Base-by-base conservation (phyloP, 2,888 invertebrate species). In the Chrysotoxum bicinctum region DNA sequence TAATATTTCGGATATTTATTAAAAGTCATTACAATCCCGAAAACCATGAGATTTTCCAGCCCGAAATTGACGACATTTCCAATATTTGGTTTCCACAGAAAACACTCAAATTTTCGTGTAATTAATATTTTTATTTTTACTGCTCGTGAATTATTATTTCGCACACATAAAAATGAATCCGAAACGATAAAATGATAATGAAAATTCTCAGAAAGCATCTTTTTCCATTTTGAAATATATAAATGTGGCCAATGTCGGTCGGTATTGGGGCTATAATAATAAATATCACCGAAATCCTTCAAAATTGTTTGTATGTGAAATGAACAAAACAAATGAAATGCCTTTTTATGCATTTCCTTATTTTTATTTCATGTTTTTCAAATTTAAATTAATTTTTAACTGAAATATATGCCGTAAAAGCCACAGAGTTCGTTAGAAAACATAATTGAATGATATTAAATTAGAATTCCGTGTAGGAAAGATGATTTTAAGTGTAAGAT, bases 61-160 rank as follows among this genome's bases (percentile, higher is more conserved):
- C 21, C 10, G 6, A 2, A 10, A 1, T 9, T 19, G 16, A 16
- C 43, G 9, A 16, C 45, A 43, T 35, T 35, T 10, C 1, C 3
- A 4, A 14, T 10, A 14, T 37, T 1, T 14, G 6, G 14, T 14
- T 0, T 14, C 10, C 1, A 43, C 40, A 14, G 7, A 40, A 54
- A 30, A 12, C 23, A 16, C 37, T 16, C 10, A 43, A 23, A 26
- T 26, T 10, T 10, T 0, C 5, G 5, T 40, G 23, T 43, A 40
- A 60, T 60, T 40, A 60, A 26, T 43, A 26, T 35, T 56, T 54
- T 21, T 19, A 16, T 32, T 54, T 23, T 37, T 58, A 58, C 9
- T 37, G 58, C 37, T 37, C 37, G 19, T 58, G 12, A 58, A 58
- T 21, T n/a, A n/a, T n/a, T n/a, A 21, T 37, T 37, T 60, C 35